phyloP scores from a whole-genome alignment of 2,113 vertebrate species.

The Gobiocypris rarus region DNA sequence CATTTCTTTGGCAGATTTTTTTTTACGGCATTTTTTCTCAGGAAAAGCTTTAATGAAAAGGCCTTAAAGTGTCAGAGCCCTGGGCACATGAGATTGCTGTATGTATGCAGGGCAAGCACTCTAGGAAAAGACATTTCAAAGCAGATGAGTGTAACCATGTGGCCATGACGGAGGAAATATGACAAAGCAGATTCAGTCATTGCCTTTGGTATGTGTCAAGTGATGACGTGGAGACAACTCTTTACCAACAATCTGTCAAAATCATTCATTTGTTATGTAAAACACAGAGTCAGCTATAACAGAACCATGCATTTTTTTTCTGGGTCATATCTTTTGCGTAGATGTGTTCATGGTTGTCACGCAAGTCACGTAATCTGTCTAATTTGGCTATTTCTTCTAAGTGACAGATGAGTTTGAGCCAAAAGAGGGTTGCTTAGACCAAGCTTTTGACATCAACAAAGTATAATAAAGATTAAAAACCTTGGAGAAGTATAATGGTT shows the following conservation, averaged over 20 bases:
- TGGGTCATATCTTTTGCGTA: neutral
- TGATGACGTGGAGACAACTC: constrained; percentile 15
- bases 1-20: neutral
- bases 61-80: constrained; percentile 10
- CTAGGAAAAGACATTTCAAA: neutral
- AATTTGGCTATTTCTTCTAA: neutral
- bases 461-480: neutral
- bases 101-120: constrained; percentile 1
- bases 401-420: neutral
- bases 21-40: neutral
- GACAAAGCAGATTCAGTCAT: constrained; percentile 21
- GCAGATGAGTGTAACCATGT: constrained; percentile 19
- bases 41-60: constrained; percentile 25
- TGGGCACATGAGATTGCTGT: neutral
- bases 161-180: neutral
- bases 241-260: constrained; percentile 32
- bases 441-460: neutral
- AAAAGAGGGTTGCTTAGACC: neutral
- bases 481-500: neutral
- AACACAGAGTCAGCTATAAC: neutral
- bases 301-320: neutral
- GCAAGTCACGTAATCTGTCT: neutral
- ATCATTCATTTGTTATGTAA: neutral
- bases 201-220: constrained; percentile 22
- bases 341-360: neutral